Evolutionary conservation across 2,113 vertebrate species (phyloP).

Genomic region (Crotalus helleri): DNA sequence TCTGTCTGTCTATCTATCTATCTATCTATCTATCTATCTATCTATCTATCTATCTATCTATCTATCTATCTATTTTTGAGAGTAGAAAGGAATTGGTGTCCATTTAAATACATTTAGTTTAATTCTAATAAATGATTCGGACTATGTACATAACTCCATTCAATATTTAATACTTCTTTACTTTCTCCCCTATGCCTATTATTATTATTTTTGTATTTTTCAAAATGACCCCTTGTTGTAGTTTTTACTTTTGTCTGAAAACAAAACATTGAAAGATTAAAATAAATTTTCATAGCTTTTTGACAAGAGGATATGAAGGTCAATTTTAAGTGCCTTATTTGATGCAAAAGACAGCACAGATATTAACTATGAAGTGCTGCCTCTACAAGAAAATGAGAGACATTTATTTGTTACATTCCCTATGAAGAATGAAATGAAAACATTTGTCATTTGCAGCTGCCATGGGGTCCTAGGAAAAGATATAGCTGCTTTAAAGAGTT

Average conservation of each 20-base stretch:
- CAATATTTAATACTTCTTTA: slow-evolving; percentile 38
- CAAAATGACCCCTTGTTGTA: neutral
- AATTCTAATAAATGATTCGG: slow-evolving; percentile 63
- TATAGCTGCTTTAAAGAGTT: neutral
- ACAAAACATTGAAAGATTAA: neutral
- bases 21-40: slow-evolving; percentile 12
- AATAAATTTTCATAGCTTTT: neutral
- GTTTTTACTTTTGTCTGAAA: slow-evolving; percentile 9
- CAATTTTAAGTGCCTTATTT: neutral
- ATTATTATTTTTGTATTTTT: slow-evolving; percentile 25
- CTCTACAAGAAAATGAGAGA: neutral
- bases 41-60: slow-evolving; percentile 53
- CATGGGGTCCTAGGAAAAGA: neutral
- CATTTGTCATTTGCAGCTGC: neutral
- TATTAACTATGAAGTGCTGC: neutral
- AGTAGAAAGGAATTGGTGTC: slow-evolving; percentile 62
- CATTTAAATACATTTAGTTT: slow-evolving; percentile 63
- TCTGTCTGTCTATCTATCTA: slow-evolving; percentile 51
- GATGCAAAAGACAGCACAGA: neutral
- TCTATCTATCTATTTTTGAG: slow-evolving; percentile 48
- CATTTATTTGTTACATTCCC: neutral
- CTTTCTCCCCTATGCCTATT: too few species aligned
- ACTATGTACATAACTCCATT: slow-evolving; percentile 39
- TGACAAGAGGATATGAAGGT: neutral
- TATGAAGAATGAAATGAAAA: neutral